Evolutionary conservation across 2,797 vertebrate genomes (phyloP), one percentile per base, ranked within the genome.

Genomic region (Chrysocyon brachyurus): DNA sequence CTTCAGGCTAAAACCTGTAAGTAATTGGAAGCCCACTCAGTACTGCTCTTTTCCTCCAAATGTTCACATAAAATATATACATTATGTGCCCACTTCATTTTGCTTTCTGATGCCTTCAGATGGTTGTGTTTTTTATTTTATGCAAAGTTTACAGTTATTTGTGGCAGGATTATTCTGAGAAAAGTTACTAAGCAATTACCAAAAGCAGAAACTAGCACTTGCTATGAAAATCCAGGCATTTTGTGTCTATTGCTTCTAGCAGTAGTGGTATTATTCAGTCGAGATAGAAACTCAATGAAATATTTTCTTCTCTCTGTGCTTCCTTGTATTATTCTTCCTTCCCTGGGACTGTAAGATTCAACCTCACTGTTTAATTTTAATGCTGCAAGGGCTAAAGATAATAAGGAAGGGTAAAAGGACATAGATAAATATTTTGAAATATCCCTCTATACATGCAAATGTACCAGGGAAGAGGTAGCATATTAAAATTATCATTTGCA

Each of bases 401-500:
- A 86, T 73, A 91, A 78, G 59, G 36, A 89, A 81, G 14, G 4
- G 24, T 4, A 49, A 86, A 84, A 73, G 83, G 22, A 10, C 59
- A 52, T 26, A 54, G n/a, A 61, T 73, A 59, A 78, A 28, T 54
- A 49, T 94, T 95, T 95, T 54, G 87, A 83, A 95, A 84, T 73
- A 90, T 72, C 7, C 26, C 17, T 87, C 33, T 87, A 24, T 22
- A 92, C 49, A 66, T 70, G 28, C 40, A 87, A 52, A 61, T 75
- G 49, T 28, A 70, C 31, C 84, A 4, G 63, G 14, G 54, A 70
- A 81, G 61, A 90, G 31, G 24, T 56, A 87, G 61, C 63, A 93
- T 16, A 72, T 81, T 91, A 70, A 77, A 95, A 72, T 28, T 21
- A 19, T 46, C 21, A 72, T 63, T 81, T 77, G 59, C 82, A 93